Evolutionary conservation across 1,140 invertebrate species (phyloP), one percentile per base, ranked within the genome.

Genomic region (Trialeurodes vaporariorum): DNA sequence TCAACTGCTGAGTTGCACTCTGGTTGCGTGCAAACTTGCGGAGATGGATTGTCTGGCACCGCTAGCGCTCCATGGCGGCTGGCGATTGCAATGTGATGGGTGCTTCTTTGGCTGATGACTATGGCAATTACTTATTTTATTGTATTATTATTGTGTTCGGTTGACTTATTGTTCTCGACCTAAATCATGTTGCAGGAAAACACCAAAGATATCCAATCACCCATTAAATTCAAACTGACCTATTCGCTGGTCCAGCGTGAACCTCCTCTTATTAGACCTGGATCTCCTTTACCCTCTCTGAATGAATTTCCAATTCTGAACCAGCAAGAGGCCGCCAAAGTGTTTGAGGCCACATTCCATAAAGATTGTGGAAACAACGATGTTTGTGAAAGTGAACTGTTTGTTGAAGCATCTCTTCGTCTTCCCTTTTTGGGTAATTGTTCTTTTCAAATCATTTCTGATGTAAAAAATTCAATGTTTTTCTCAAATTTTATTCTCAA

Each of bases 341-440:
- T 86, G 2, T 95, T 96, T 73, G 83, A 89, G 73, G 93, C 90
- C 1, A 88, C 86, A 25, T 96, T 98, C 80, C 85, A 93, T 65
- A 96, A 96, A 79, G 92, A 97, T 74, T 98, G 94, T 76, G 94
- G 93, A 9, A 79, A 84, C 0, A 92, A 97, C 75, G 92, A 94
- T 73, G 81, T 92, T 25, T 98, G 95, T 76, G 85, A 92, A 72
- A 96, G 93, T 76, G 84, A 94, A 74, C 77, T 97, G n/a, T 78
- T 83, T 66, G 77, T 95, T 0, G 76, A 81, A n/a, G 86, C 88
- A 12, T 78, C 80, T 66, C 77, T 92, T 1, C 80, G 85, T 73
- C 78, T 92, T 17, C 34, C 34, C 17, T 49, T 9, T 49, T 49
- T 49, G 17, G 34, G 34, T 49, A 49, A 49, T n/a, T n/a, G n/a